Percentiles rank a stretch among this genome's conserved stretches.
Conservation (phyloP, 2,113 vertebrate species). For the Chionis minor region DNA sequence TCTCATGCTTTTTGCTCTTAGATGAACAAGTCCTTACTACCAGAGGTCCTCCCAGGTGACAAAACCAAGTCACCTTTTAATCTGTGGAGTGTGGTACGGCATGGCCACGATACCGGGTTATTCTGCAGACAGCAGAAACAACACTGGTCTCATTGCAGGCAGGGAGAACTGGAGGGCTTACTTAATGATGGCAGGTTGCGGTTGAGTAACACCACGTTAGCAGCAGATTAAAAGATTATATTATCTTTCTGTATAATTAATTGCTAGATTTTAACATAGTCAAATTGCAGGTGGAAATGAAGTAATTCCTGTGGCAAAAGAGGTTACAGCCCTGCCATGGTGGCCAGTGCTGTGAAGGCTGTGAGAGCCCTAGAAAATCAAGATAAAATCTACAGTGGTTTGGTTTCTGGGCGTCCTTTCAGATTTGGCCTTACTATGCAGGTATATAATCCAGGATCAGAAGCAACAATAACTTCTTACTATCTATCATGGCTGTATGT, state of each 20-base stretch:
- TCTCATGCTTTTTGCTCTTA: neutral
- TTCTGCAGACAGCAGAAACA: neutral
- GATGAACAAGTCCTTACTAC: neutral
- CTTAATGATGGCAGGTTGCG: neutral
- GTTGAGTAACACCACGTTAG: neutral
- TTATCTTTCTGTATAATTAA: slow-evolving; percentile 1
- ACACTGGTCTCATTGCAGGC: neutral
- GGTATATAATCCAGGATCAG: neutral
- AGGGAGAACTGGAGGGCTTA: neutral
- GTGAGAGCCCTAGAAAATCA: neutral
- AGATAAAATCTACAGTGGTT: neutral
- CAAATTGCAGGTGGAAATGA: neutral
- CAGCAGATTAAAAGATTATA: neutral
- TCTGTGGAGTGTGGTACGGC: neutral
- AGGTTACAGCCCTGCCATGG: neutral
- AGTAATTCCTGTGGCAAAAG: neutral
- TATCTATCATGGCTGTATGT: neutral
- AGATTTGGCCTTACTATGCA: neutral
- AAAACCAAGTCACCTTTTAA: neutral
- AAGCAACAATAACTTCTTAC: neutral
- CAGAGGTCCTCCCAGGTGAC: neutral
- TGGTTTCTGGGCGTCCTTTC: slow-evolving; percentile 9
- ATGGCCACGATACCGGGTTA: neutral
- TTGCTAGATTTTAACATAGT: slow-evolving; percentile 4
- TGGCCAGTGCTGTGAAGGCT: neutral